Percentiles rank a stretch among this genome's conserved stretches.
These are phyloP conservation scores for Stigmatopora nigra DNA, from an alignment of 2,113 vertebrate genomes.

Conservation along the genomic window DNA sequence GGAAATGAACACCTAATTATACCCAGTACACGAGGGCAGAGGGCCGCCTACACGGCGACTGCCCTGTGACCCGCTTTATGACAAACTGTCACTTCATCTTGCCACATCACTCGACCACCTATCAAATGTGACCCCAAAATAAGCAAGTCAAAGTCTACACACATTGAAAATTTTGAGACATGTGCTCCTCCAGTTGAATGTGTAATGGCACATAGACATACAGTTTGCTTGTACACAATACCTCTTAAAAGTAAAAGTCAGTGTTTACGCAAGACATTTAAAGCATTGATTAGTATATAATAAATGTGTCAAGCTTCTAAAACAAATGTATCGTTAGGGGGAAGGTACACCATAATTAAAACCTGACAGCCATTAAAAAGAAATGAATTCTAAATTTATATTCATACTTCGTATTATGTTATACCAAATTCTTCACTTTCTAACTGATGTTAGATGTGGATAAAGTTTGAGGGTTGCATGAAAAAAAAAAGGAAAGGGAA, in stretches of 20 bases:
- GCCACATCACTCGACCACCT: constrained; percentile 64
- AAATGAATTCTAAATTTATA: neutral
- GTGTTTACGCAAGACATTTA: neutral
- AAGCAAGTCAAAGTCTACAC: constrained; percentile 46
- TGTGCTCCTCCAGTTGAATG: constrained; percentile 17
- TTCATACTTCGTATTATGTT: neutral
- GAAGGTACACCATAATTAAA: neutral
- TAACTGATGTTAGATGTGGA: constrained; percentile 12
- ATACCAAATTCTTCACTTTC: constrained; percentile 7
- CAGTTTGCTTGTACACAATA: constrained; percentile 20
- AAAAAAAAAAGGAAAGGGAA: constrained; percentile 3
- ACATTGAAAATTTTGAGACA: constrained; percentile 10
- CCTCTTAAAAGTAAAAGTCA: constrained; percentile 24
- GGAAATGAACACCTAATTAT: constrained; percentile 75
- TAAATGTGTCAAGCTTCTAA: constrained; percentile 1
- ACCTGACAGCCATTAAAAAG: neutral
- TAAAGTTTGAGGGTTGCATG: constrained; percentile 3
- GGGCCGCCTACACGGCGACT: constrained; percentile 56
- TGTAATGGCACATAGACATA: constrained; percentile 16
- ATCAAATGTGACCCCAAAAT: constrained; percentile 70
- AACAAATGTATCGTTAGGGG: neutral
- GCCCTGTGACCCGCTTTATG: constrained; percentile 71
- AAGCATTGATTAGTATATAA: neutral
- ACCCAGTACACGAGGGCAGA: constrained; percentile 48
- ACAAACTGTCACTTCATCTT: constrained; percentile 72